phyloP scores from a whole-genome alignment of 2,113 vertebrate species.

The Gorsachius goisagi region DNA sequence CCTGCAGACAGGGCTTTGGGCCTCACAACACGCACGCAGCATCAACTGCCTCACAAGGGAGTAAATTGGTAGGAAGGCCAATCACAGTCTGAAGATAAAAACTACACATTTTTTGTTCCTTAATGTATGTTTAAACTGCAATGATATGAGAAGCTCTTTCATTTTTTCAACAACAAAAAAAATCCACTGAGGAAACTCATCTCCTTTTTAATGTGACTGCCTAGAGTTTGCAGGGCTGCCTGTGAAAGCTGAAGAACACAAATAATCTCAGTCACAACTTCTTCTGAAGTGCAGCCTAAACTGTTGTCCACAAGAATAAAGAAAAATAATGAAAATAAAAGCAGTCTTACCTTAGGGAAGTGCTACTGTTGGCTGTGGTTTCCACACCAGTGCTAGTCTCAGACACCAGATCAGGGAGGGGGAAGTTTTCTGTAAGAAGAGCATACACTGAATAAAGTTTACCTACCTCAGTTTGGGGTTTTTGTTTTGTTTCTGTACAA shows the following conservation, averaged over 20 bases:
- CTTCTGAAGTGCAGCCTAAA: neutral
- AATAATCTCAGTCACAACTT: neutral
- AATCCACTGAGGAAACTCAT: neutral
- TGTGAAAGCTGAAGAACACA: neutral
- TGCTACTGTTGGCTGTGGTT: slow-evolving; percentile 88
- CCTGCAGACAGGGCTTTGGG: neutral
- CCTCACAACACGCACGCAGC: neutral
- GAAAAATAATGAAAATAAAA: neutral
- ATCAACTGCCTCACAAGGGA: neutral
- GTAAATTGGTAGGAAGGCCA: neutral
- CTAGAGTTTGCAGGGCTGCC: neutral
- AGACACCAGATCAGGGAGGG: slow-evolving; percentile 89
- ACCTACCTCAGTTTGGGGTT: neutral
- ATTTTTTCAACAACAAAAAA: neutral
- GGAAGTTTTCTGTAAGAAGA: slow-evolving; percentile 88
- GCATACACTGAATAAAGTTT: neutral
- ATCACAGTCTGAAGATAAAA: neutral
- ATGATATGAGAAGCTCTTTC: neutral
- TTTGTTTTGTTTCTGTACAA: neutral
- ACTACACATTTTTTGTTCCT: neutral
- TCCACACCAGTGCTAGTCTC: slow-evolving; percentile 95
- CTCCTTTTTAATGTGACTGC: neutral
- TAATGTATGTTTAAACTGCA: neutral
- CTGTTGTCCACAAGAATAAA: neutral
- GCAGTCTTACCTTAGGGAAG: slow-evolving; percentile 83